These are phyloP conservation scores for Gasteruption jaculator DNA, from an alignment of 2,888 invertebrate genomes.

Conservation along the genomic window DNA sequence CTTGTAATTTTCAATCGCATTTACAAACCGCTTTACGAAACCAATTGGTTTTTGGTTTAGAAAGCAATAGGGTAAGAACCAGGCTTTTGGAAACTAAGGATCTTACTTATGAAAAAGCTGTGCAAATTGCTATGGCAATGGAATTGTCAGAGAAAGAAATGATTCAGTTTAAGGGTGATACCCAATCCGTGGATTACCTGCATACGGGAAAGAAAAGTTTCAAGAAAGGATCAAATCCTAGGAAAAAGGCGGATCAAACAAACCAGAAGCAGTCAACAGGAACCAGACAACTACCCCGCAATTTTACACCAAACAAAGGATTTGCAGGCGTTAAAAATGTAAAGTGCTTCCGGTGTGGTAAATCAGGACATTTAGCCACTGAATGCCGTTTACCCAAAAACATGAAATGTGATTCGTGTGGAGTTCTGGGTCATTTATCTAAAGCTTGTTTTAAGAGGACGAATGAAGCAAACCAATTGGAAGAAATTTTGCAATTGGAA, in stretches of 20 bases:
- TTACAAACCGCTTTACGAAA: conserved; percentile 16
- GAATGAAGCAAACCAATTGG: too few species aligned
- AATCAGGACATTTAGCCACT: not conserved
- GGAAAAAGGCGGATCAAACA: not conserved
- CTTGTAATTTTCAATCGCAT: conserved; percentile 17
- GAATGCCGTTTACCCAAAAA: not conserved
- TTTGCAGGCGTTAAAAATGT: too few species aligned
- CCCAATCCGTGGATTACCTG: conserved; percentile 1
- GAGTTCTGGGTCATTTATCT: not conserved
- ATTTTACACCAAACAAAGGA: too few species aligned
- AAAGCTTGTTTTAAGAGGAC: not conserved
- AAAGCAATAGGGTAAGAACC: conserved; percentile 11
- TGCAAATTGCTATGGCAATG: conserved; percentile 11
- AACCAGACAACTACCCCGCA: too few species aligned
- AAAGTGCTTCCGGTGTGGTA: not conserved
- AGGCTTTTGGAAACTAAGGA: conserved; percentile 4
- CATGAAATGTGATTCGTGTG: not conserved
- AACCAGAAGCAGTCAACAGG: not conserved
- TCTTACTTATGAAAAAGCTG: not conserved
- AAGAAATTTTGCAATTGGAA: conserved; percentile 3
- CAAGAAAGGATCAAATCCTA: not conserved
- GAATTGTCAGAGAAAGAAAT: conserved; percentile 12
- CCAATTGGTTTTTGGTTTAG: conserved; percentile 20
- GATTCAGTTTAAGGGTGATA: not conserved
- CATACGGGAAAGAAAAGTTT: conserved; percentile 3